These are phyloP conservation scores for Microcebus tavaratra DNA, from an alignment of 2,113 vertebrate genomes.

Conservation along the genomic window DNA sequence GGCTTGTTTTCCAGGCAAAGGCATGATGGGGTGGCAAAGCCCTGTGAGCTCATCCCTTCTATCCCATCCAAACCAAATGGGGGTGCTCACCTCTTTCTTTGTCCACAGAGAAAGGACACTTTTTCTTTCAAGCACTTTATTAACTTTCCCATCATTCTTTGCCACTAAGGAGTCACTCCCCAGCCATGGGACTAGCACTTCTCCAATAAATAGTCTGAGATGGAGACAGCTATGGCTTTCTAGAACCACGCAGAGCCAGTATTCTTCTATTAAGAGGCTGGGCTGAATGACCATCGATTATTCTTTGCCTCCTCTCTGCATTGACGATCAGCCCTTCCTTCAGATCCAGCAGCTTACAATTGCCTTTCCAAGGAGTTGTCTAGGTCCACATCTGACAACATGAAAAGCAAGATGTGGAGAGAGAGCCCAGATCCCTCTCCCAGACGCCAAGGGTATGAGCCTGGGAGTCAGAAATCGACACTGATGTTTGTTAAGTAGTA, in stretches of 20 bases:
- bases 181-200: neutral
- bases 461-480: neutral
- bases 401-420: neutral
- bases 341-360: neutral
- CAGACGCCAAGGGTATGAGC: neutral
- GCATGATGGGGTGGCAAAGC: neutral
- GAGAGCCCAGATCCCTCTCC: neutral
- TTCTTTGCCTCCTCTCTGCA: neutral
- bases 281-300: neutral
- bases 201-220: neutral
- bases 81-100: conserved; percentile 4
- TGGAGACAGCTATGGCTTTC: neutral
- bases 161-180: neutral
- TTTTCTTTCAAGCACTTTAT: conserved; percentile 17
- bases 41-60: neutral
- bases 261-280: neutral
- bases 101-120: neutral
- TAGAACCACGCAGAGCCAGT: neutral
- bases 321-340: neutral
- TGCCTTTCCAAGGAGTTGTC: neutral
- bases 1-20: conserved; percentile 27
- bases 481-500: neutral
- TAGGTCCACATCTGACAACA: neutral
- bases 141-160: neutral
- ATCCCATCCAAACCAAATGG: neutral